Evolutionary conservation across 2,797 vertebrate genomes (phyloP), one percentile per base, ranked within the genome.

Genomic region (Pyrocephalus nanus): DNA sequence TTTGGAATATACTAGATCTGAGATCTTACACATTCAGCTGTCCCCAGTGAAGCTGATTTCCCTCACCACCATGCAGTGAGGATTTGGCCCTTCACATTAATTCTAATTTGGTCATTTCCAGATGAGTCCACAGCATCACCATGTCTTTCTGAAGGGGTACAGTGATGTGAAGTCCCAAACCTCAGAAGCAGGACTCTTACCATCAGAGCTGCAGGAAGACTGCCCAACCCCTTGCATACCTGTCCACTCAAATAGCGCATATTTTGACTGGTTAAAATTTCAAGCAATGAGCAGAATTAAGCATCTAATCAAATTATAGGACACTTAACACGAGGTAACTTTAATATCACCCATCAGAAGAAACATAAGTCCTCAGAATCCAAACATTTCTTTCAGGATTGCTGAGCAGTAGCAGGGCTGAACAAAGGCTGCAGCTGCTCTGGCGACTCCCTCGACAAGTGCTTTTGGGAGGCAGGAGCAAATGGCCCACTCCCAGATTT

Each of bases 401-500:
- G 38, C 58, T n/a, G 11, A 9, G 42, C 45, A 85, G 47, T 10
- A 45, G 70, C 36, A 36, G 71, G 60, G 34, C 55, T 51, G 48
- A 53, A 53, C 38, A 34, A 3, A 5, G 69, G 4, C 69, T 47
- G 17, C 2, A n/a, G 43, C 51, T 66, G 58, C 67, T 9, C 66
- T 50, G 85, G 36, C 6, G 17, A 10, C 12, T 45, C 12, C 45
- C 43, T 32, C 5, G 9, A 23, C 30, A 45, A n/a, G 66, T 11
- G 32, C 15, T 45, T 6, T 7, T 6, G 53, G 32, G n/a, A 40
- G 21, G 47, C 18, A 21, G 17, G 17, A 15, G 26, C 13, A 1
- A 0, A 1, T 4, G 29, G 16, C 17, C 42, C 54, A 25, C 34
- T 70, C 34, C 48, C 73, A 5, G 3, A 0, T 8, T 3, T 0